Base-by-base conservation (phyloP, 1,140 invertebrate genomes). In the Procambarus clarkii region DNA sequence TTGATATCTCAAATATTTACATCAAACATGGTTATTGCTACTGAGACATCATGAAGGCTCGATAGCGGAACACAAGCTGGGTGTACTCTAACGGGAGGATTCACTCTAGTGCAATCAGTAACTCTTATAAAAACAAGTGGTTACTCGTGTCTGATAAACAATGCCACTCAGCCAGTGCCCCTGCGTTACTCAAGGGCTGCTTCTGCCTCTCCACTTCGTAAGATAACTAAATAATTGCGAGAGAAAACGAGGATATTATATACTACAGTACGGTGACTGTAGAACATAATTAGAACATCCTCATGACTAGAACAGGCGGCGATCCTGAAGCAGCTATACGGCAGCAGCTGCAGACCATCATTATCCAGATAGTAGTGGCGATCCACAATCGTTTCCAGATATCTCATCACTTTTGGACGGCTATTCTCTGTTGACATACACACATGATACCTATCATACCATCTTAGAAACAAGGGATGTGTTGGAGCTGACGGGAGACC, bases 21-120 rank as follows among this genome's bases (percentile, higher is more conserved):
- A 83, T 69, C 3, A 69, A 69, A 83, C 81, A 69, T 46, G 2
- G 4, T 83, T 83, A 83, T 83, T 83, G 81, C 81, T 83, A 69
- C 11, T 69, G 81, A 83, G 81, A 60, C 60, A 83, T 60, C n/a
- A 15, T 50, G 81, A 60, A 64, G 80, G 50, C 80, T 74, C 11
- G n/a, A 8, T 74, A 74, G n/a, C n/a, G 69, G 69, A 34, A 34
- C 34, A 34, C 34, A 34, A 34, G 34, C 34, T 34, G 34, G 34
- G 34, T 34, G 34, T 34, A 34, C 34, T 34, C 34, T 34, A 34
- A 34, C n/a, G 34, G 34, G 34, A 34, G 34, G 34, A 34, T 0
- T 34, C 34, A 34, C 34, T 34, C 34, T 34, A 34, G 34, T 34
- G 34, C 34, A 34, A 34, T 34, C 34, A 34, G 34, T 34, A 34